phyloP scores from a whole-genome alignment of 2,113 vertebrate species.

The Dryoscopus gambensis region DNA sequence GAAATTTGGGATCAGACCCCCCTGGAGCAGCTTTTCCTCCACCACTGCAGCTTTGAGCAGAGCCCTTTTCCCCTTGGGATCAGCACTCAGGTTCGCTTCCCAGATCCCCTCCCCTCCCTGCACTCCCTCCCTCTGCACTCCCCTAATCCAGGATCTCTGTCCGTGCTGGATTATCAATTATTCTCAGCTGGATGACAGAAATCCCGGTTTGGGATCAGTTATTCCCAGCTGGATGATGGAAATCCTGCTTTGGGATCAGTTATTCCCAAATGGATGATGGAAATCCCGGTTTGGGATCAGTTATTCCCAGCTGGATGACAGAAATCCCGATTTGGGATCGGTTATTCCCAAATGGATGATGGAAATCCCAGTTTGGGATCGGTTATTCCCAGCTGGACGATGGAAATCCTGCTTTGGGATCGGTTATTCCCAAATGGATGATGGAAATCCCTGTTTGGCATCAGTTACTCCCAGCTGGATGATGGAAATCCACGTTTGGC shows the following conservation, averaged over 20 bases:
- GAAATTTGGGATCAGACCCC: background rate
- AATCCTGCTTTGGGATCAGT: background rate
- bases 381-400: no score
- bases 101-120: background rate
- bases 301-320: background rate
- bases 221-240: accelerated
- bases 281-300: accelerated
- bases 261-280: accelerated
- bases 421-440: no score
- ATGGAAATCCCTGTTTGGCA: no score
- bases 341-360: no score
- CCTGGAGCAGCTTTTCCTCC: background rate
- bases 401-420: no score
- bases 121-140: background rate
- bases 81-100: background rate
- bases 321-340: no score
- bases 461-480: background rate
- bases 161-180: accelerated
- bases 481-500: no score
- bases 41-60: background rate
- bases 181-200: background rate
- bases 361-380: no score
- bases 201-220: background rate
- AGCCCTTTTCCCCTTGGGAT: background rate
- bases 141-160: background rate